phyloP scores from a whole-genome alignment of 2,113 vertebrate genomes.

The Brachionichthys hirsutus region DNA sequence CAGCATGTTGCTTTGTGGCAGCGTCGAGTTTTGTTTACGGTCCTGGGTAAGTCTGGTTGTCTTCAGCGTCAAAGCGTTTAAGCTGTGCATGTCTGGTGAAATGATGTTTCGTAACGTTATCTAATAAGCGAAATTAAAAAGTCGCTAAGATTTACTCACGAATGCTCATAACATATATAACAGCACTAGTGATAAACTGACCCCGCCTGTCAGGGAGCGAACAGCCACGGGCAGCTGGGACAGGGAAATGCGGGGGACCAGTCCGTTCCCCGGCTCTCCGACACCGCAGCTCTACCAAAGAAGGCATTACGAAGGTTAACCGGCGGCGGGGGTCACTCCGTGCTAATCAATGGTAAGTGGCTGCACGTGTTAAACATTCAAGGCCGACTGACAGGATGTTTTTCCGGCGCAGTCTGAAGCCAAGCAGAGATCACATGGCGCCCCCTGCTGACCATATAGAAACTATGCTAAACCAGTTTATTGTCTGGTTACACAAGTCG shows the following conservation, averaged over 20 bases:
- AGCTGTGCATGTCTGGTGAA: neutral
- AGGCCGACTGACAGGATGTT: too few species aligned
- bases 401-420: neutral
- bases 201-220: conserved; percentile 82
- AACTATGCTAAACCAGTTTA: too few species aligned
- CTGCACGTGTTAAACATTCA: neutral
- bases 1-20: conserved; percentile 33
- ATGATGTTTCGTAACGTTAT: conserved; percentile 22
- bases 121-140: neutral
- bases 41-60: conserved; percentile 71
- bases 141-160: neutral
- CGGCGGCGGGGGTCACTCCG: conserved; percentile 90
- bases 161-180: neutral
- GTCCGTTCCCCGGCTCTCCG: conserved; percentile 68
- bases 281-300: conserved; percentile 29
- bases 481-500: too few species aligned
- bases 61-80: neutral
- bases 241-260: conserved; percentile 85
- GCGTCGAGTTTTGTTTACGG: conserved; percentile 60
- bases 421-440: neutral
- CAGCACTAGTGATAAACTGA: neutral
- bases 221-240: conserved; percentile 92
- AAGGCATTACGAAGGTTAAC: conserved; percentile 63
- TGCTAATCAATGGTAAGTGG: conserved; percentile 79
- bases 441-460: conserved; percentile 12